These are phyloP conservation scores for Drosophila cardini DNA, from an alignment of 1,140 invertebrate species.

Conservation along the genomic window DNA sequence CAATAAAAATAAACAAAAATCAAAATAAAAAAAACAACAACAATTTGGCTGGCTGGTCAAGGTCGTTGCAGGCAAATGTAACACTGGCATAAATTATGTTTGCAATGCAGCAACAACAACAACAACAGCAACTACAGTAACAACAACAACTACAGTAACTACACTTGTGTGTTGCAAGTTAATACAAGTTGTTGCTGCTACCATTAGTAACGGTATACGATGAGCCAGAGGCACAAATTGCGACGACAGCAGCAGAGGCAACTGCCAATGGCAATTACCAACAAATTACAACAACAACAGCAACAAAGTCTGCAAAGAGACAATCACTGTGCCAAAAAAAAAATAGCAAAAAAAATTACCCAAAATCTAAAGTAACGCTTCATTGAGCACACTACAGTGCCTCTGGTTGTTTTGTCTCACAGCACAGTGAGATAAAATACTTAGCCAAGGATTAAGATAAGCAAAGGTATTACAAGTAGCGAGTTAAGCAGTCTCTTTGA, in stretches of 20 bases:
- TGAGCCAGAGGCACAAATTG: constrained; percentile 51
- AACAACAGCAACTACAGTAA: constrained; percentile 12
- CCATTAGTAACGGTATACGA: constrained; percentile 57
- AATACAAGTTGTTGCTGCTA: constrained; percentile 2
- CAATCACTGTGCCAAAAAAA: constrained; percentile 20
- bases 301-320: constrained; percentile 18
- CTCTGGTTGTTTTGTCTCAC: not conserved
- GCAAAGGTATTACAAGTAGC: not conserved
- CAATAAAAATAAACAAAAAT: constrained; percentile 30
- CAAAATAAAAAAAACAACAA: constrained; percentile 45
- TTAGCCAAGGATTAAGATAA: constrained; percentile 21
- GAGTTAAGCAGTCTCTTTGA: not conserved
- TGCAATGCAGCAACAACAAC: constrained; percentile 33
- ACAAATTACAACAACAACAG: constrained; percentile 44
- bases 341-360: constrained; percentile 10
- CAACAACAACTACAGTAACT: not conserved
- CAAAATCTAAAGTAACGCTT: constrained; percentile 26
- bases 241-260: constrained; percentile 26
- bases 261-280: constrained; percentile 32
- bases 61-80: constrained; percentile 75
- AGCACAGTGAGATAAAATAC: not conserved
- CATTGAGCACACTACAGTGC: constrained; percentile 16
- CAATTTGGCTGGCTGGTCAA: constrained; percentile 68
- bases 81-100: constrained; percentile 79
- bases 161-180: not conserved